A percentile compares a stretch with the other conserved stretches of the same genome.
Evolutionary conservation across 2,888 invertebrate genomes (phyloP).

Genomic region (Oligia fasciuncula): DNA sequence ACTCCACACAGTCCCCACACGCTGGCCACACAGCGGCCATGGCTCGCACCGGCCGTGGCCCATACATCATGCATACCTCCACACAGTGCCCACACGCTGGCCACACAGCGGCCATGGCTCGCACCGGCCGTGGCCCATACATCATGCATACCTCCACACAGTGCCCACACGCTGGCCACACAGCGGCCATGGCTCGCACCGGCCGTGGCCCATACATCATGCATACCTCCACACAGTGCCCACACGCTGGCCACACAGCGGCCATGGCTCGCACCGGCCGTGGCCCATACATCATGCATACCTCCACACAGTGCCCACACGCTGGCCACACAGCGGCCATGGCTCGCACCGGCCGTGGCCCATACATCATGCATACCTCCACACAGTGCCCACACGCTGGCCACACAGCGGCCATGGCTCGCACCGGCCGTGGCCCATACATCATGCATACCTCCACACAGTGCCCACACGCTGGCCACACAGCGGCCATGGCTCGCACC

Average conservation of each 20-base stretch:
- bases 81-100: neutral
- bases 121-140: constrained; percentile 7
- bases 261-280: constrained; percentile 4
- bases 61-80: constrained; percentile 45
- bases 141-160: constrained; percentile 43
- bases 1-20: constrained; percentile 32
- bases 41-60: constrained; percentile 1
- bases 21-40: constrained; percentile 11
- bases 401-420: constrained; percentile 9
- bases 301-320: constrained; percentile 2
- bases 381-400: constrained; percentile 1
- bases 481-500: constrained; percentile 2
- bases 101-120: constrained; percentile 11
- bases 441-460: constrained; percentile 34
- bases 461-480: constrained; percentile 14
- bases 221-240: constrained; percentile 22
- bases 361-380: constrained; percentile 36
- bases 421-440: constrained; percentile 6
- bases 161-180: neutral
- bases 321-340: constrained; percentile 11
- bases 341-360: constrained; percentile 1
- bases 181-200: constrained; percentile 3
- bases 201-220: constrained; percentile 23
- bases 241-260: constrained; percentile 5
- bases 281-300: constrained; percentile 32